Conservation (phyloP, 2,888 invertebrate genomes). For the Himalopsyche tibetana region DNA sequence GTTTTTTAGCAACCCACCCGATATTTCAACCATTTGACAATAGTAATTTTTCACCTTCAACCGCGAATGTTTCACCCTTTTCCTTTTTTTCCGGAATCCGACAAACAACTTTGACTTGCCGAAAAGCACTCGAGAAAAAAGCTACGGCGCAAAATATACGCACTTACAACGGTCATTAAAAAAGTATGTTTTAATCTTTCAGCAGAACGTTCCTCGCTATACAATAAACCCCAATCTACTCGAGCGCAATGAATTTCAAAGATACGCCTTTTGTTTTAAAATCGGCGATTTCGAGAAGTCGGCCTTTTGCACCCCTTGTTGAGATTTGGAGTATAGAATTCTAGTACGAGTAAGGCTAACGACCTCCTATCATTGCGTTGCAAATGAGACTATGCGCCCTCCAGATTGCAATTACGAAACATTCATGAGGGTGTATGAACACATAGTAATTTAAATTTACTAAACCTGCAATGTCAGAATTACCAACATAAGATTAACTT, state of each 20-base stretch:
- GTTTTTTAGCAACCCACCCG: neutral
- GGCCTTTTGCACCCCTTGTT: conserved; percentile 12
- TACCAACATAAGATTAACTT: too few relatives aligned
- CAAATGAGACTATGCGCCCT: conserved; percentile 4
- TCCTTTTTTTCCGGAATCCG: neutral
- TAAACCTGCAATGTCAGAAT: too few relatives aligned
- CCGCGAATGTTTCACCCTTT: neutral
- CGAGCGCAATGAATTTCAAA: neutral
- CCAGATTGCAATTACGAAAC: neutral
- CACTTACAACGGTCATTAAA: neutral
- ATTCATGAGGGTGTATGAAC: neutral
- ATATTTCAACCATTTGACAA: neutral
- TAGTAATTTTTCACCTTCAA: neutral
- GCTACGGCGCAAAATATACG: neutral
- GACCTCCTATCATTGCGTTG: neutral
- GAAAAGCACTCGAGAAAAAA: neutral
- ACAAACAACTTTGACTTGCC: conserved; percentile 13
- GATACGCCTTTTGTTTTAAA: neutral
- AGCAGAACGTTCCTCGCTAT: neutral
- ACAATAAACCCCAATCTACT: neutral
- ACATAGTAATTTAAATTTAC: too few relatives aligned
- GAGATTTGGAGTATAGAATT: neutral
- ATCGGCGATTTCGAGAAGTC: neutral
- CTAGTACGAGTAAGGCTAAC: neutral
- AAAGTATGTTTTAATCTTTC: neutral